Base-by-base conservation (phyloP, 2,888 invertebrate genomes). In the Cepaea hortensis region DNA sequence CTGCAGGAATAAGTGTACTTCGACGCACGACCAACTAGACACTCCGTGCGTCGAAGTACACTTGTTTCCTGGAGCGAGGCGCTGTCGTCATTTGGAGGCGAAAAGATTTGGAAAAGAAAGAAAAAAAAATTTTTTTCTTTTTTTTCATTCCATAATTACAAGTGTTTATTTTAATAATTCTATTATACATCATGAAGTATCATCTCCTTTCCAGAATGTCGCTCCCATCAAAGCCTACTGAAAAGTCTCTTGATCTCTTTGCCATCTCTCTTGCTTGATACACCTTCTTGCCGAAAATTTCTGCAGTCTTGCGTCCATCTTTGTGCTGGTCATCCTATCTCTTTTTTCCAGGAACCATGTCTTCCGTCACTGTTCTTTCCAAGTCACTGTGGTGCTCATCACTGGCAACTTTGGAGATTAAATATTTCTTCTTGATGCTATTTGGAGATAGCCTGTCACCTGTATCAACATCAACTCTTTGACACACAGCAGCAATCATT, bases 361-460 rank as follows among this genome's bases (percentile, higher is more conserved):
- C 35, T 35, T 35, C 35, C 35, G 35, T 35, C 35, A 35, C 35
- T 35, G 35, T 35, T 35, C 35, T 35, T 35, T 35, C 97, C 92
- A 99, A 95, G 95, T 99, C 99, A 95, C 98, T 98, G 95, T 99
- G 99, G n/a, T 35, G 35, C 50, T 95, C 20, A 98, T 97, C 90
- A 99, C 99, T 93, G 97, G 97, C 95, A 99, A 99, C 95, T 99
- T 99, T 95, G 99, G 98, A 95, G 94, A 99, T 96, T 92, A 99
- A 96, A 96, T 98, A 99, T 96, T 99, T 99, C 93, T 98, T 96
- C 95, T 99, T 99, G 93, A 97, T 96, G 84, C 98, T 97, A 98
- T 70, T 93, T 91, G 6, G 95, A 95, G 90, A 95, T 95, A 7
- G 90, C 91, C 92, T 93, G 88, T 65, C 92, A 91, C 13, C 0